Conservation (phyloP, 2,888 invertebrate genomes). For the Phymatocera aterrima region DNA sequence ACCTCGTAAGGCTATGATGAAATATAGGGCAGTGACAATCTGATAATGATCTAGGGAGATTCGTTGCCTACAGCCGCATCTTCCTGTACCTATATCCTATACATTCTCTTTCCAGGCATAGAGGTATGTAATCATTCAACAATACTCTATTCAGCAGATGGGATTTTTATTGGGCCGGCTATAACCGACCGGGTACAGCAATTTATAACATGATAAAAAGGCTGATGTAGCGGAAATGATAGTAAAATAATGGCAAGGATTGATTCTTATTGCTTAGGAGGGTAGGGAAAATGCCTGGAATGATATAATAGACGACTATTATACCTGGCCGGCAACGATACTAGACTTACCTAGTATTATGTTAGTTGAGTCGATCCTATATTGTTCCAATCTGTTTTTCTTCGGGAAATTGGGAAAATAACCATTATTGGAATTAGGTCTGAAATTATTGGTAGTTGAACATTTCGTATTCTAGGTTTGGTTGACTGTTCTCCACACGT, state of each 20-base stretch:
- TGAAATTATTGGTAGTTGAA: too few relatives aligned
- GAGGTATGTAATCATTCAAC: slow-evolving; percentile 5
- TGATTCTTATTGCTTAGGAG: background rate
- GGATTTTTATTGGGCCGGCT: background rate
- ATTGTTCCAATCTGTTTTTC: background rate
- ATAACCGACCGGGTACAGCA: background rate
- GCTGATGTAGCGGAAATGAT: slow-evolving; percentile 18
- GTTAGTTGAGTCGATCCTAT: background rate
- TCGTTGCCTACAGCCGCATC: slow-evolving; percentile 53
- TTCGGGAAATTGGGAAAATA: background rate
- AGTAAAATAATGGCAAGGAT: background rate
- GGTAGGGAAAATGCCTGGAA: background rate
- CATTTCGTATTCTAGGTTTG: too few relatives aligned
- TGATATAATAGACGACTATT: too few relatives aligned
- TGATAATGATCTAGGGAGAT: slow-evolving; percentile 12
- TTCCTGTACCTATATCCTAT: slow-evolving; percentile 54
- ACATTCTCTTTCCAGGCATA: too few relatives aligned
- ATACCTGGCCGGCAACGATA: background rate
- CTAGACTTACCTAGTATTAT: background rate
- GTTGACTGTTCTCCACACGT: too few relatives aligned
- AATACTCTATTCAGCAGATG: slow-evolving; percentile 4
- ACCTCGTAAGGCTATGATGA: background rate
- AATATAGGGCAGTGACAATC: slow-evolving; percentile 27
- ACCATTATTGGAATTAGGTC: background rate
- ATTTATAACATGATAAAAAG: background rate